These are phyloP conservation scores for Ormyrus rosae DNA, from an alignment of 2,888 invertebrate species.

Conservation along the genomic window DNA sequence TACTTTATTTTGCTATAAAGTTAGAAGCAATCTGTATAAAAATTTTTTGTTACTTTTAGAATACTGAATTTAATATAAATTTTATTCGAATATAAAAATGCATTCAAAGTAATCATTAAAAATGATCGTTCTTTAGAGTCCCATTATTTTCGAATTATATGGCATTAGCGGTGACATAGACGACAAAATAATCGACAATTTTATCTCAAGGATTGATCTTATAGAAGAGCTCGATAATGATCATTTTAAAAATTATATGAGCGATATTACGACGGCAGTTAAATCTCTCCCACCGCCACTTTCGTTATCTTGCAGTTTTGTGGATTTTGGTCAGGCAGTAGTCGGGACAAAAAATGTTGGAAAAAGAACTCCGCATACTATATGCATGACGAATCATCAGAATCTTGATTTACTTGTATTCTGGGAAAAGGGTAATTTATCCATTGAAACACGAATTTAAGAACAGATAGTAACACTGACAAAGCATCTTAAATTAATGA, in stretches of 20 bases:
- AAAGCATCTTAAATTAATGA: no score
- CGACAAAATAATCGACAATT: neutral
- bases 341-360: conserved; percentile 42
- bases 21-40: neutral
- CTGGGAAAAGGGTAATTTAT: conserved; percentile 65
- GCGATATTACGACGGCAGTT: conserved; percentile 60
- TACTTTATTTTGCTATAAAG: conserved; percentile 63
- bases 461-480: no score
- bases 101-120: no score
- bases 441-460: no score
- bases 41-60: neutral
- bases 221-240: conserved; percentile 41
- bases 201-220: conserved; percentile 28
- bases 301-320: conserved; percentile 66
- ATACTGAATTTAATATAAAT: no score
- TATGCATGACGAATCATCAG: conserved; percentile 65
- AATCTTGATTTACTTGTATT: conserved; percentile 59
- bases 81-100: no score
- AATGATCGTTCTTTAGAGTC: conserved; percentile 63
- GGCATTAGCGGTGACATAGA: conserved; percentile 60
- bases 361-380: conserved; percentile 57
- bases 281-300: conserved; percentile 62
- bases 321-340: conserved; percentile 71
- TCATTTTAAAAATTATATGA: conserved; percentile 69
- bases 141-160: conserved; percentile 67